These are phyloP conservation scores for Syrrhaptes paradoxus DNA, from an alignment of 2,113 vertebrate species.

Conservation along the genomic window DNA sequence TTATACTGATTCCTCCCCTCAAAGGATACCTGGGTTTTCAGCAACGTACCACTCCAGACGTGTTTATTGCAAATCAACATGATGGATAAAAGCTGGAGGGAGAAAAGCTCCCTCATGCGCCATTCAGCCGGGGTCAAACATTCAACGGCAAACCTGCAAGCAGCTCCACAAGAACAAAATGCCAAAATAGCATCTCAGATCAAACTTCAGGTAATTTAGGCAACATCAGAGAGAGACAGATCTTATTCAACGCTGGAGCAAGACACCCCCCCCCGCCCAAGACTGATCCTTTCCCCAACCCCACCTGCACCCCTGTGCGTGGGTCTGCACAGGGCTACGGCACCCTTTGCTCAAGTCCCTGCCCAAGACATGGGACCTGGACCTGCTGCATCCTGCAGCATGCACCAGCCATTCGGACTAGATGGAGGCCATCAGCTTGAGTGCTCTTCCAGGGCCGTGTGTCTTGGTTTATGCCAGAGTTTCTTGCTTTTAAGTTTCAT, in stretches of 20 bases:
- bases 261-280: background rate
- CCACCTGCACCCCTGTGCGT: background rate
- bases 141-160: background rate
- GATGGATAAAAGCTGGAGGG: background rate
- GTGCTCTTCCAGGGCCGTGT: background rate
- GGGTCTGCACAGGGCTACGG: background rate
- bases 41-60: background rate
- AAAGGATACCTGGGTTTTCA: background rate
- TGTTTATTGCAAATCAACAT: background rate
- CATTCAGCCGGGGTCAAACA: background rate
- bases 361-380: rapidly evolving
- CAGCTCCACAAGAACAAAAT: background rate
- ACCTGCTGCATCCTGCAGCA: background rate
- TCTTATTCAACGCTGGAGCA: background rate
- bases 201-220: background rate
- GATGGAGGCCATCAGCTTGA: background rate
- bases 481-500: background rate
- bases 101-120: background rate
- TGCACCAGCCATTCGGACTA: background rate
- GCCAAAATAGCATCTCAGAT: background rate
- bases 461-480: background rate
- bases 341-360: background rate
- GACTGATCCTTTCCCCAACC: background rate
- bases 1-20: background rate
- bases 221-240: background rate